Conservation (phyloP, 2,888 invertebrate genomes). For the Lycocerus yunnanus region DNA sequence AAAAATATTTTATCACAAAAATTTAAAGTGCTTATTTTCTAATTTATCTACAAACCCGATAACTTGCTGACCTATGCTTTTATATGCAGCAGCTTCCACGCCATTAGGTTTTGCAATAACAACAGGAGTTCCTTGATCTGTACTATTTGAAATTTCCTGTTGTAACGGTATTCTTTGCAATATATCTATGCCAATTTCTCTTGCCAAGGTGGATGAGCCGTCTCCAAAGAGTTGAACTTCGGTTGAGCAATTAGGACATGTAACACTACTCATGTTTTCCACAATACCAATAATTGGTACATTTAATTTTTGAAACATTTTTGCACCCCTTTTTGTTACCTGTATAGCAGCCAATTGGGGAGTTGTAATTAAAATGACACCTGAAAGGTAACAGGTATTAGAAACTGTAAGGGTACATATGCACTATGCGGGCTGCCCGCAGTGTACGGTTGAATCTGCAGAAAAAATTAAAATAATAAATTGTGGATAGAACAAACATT, state of each 20-base stretch:
- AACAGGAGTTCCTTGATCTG: constrained; percentile 77
- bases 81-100: constrained; percentile 37
- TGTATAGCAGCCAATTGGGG: constrained; percentile 88
- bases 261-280: constrained; percentile 86
- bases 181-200: constrained; percentile 68
- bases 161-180: constrained; percentile 77
- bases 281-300: constrained; percentile 87
- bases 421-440: no score
- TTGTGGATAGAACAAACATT: no score
- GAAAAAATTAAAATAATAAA: no score
- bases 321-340: constrained; percentile 83
- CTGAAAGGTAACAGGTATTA: constrained; percentile 50
- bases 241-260: constrained; percentile 78
- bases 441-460: no score
- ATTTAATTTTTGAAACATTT: constrained; percentile 84
- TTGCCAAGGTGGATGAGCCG: constrained; percentile 64
- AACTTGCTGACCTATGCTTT: constrained; percentile 41
- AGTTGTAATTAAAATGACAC: constrained; percentile 89
- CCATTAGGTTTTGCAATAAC: constrained; percentile 67
- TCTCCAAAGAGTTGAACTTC: constrained; percentile 75
- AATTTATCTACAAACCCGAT: constrained; percentile 37
- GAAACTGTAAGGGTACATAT: no score
- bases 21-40: neutral
- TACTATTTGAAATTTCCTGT: constrained; percentile 68
- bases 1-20: neutral